Evolutionary conservation across 2,113 vertebrate genomes (phyloP).

Genomic region (Aptenodytes patagonicus): DNA sequence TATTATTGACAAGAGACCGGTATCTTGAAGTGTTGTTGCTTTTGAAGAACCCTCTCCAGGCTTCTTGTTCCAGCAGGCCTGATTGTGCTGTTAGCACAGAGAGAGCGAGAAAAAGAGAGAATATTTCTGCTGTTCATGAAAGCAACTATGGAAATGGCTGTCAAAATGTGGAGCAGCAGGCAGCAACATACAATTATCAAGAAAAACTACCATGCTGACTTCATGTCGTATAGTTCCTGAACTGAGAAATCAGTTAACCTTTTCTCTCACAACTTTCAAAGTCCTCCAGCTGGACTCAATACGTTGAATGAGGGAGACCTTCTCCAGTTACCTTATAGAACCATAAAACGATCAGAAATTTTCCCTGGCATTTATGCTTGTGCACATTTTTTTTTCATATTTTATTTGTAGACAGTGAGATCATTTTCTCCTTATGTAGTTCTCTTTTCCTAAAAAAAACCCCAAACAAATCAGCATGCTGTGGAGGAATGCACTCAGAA

Average conservation of each 20-base stretch:
- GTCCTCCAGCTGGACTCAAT: constrained; percentile 64
- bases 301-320: background rate
- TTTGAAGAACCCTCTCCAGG: constrained; percentile 80
- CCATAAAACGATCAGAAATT: background rate
- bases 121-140: constrained; percentile 80
- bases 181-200: constrained; percentile 84
- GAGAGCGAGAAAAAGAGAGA: constrained; percentile 74
- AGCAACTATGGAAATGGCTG: constrained; percentile 83
- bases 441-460: background rate
- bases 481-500: background rate
- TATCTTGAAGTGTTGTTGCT: constrained; percentile 76
- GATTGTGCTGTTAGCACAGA: constrained; percentile 77
- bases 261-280: constrained; percentile 72
- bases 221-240: constrained; percentile 78
- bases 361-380: background rate
- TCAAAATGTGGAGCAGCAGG: constrained; percentile 82
- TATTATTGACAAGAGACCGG: constrained; percentile 73
- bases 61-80: constrained; percentile 74
- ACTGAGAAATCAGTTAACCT: constrained; percentile 79
- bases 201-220: constrained; percentile 78
- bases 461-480: background rate
- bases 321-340: constrained; percentile 16
- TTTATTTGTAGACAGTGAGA: background rate
- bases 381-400: background rate
- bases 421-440: background rate